Evolutionary conservation across 2,113 vertebrate species (phyloP).

Genomic region (Egretta garzetta): DNA sequence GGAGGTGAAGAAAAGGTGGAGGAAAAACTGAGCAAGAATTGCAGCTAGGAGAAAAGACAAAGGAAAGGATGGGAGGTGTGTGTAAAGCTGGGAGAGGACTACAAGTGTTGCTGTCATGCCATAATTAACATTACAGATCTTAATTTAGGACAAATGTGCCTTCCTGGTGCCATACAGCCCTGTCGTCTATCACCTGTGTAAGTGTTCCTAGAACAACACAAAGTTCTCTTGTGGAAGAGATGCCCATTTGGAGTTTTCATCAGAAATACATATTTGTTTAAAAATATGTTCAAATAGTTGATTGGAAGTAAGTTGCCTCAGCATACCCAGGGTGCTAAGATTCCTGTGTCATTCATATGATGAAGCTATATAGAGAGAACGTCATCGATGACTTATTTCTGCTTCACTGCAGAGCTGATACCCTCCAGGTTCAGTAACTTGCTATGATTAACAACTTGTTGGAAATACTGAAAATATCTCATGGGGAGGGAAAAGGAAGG

Average conservation of each 20-base stretch:
- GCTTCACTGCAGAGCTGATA: neutral
- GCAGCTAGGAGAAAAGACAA: neutral
- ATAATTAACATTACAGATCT: neutral
- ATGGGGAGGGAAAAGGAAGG: neutral
- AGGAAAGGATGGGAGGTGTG: neutral
- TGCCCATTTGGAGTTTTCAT: neutral
- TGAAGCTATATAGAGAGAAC: neutral
- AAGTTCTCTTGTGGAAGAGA: neutral
- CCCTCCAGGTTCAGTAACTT: neutral
- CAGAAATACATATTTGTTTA: neutral
- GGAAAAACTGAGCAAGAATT: fast-evolving
- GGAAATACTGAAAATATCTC: neutral
- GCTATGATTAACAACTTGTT: neutral
- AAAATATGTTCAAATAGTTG: neutral
- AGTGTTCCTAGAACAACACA: neutral
- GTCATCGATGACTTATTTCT: neutral
- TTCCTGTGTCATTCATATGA: neutral
- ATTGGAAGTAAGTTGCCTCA: neutral
- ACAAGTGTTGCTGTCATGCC: neutral
- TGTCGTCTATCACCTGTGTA: neutral
- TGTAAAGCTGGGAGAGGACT: neutral
- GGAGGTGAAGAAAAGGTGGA: fast-evolving
- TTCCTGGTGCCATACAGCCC: neutral
- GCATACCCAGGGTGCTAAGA: neutral
- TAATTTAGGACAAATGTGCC: neutral